Evolutionary conservation across 2,113 vertebrate species (phyloP).

Genomic region (Oreochromis niloticus): DNA sequence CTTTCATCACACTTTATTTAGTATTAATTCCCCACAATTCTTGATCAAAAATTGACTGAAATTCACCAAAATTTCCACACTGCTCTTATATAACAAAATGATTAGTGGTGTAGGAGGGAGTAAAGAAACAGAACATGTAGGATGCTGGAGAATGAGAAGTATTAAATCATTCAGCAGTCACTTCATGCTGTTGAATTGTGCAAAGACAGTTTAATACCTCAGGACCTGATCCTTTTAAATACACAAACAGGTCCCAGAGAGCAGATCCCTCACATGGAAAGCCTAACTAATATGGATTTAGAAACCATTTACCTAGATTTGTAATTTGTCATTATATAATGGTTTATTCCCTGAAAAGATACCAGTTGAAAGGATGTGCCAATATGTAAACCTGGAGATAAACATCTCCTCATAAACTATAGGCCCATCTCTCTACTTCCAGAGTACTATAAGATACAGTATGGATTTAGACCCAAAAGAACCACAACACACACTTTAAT

Average conservation of each 20-base stretch:
- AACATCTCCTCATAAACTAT: neutral
- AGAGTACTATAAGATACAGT: neutral
- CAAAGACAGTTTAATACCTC: neutral
- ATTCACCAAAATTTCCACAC: neutral
- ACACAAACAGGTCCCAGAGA: neutral
- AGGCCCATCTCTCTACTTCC: neutral
- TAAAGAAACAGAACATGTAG: slow-evolving; percentile 48
- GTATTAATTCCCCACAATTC: neutral
- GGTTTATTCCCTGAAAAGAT: neutral
- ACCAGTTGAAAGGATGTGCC: neutral
- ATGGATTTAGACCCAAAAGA: neutral
- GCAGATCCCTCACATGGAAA: neutral
- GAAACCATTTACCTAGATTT: neutral
- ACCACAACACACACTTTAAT: neutral
- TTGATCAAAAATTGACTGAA: neutral
- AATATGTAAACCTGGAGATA: neutral
- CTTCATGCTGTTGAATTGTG: slow-evolving; percentile 19
- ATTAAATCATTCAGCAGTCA: slow-evolving; percentile 43
- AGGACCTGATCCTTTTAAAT: neutral
- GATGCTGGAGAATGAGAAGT: slow-evolving; percentile 41
- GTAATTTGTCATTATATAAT: neutral
- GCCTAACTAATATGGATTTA: neutral
- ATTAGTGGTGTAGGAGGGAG: slow-evolving; percentile 51
- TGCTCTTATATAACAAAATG: slow-evolving; percentile 43
- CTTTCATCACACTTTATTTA: neutral